phyloP scores from a whole-genome alignment of 2,888 invertebrate genomes.

The Lasioglossum leucozonium region DNA sequence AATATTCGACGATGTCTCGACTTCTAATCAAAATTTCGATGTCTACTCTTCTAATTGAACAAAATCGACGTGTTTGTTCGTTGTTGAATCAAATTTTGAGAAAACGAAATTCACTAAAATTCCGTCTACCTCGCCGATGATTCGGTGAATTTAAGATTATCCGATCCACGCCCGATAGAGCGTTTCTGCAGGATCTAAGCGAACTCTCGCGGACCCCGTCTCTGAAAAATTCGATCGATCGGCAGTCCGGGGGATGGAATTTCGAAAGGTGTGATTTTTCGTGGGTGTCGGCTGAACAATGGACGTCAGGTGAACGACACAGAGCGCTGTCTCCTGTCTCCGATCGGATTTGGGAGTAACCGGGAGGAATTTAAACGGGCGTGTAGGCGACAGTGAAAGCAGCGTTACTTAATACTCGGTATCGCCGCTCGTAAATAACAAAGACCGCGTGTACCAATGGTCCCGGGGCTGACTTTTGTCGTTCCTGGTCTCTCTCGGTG shows the following conservation, averaged over 20 bases:
- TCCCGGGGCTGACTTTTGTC: conserved; percentile 66
- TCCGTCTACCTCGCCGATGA: no score
- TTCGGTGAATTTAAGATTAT: no score
- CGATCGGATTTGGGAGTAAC: conserved; percentile 69
- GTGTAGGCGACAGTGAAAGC: conserved; percentile 82
- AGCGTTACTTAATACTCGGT: conserved; percentile 79
- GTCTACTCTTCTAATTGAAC: no score
- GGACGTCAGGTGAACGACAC: conserved; percentile 56
- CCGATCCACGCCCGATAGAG: neutral
- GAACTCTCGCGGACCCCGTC: neutral
- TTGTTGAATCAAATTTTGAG: no score
- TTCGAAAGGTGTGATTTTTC: conserved; percentile 16
- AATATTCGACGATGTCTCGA: no score
- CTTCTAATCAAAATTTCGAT: no score
- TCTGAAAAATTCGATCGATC: neutral
- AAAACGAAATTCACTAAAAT: no score
- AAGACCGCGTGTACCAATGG: conserved; percentile 71
- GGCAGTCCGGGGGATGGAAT: neutral
- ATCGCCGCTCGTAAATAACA: conserved; percentile 76
- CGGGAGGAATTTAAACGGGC: conserved; percentile 75
- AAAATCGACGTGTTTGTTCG: no score
- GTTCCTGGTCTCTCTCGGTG: conserved; percentile 8
- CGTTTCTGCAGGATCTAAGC: neutral
- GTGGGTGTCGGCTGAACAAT: conserved; percentile 45
- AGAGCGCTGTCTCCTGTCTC: conserved; percentile 9